Evolutionary conservation across 2,797 vertebrate species (phyloP), one percentile per base, ranked within the genome.

Genomic region (Alouatta caraya): DNA sequence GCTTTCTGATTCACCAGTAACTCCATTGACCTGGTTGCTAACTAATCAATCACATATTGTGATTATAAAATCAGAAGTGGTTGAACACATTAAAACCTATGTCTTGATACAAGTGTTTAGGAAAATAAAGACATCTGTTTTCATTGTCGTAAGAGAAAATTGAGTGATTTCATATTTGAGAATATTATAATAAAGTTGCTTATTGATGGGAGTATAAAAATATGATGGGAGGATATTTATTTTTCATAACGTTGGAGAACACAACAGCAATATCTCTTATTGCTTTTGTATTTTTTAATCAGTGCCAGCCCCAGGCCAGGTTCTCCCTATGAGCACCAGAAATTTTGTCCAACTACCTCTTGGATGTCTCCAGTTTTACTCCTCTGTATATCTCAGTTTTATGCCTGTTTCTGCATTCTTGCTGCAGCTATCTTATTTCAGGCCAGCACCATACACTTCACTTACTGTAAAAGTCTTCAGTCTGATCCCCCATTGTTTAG

Each of bases 241-340:
- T 12, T 26, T 30, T 42, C 8, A 0, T 37, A 22, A n/a, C 5
- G 6, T 0, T 13, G 9, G 61, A 42, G 21, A 19, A 1, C 8
- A 26, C 28, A 37, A n/a, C 26, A 5, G 39, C 15, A 30, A 8
- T 24, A 1, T 8, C 44, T 55, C 61, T 52, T 11, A 4, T 0
- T 4, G 21, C n/a, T 87, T 59, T 19, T 1, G 0, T 67, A 17
- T 12, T 26, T 52, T 50, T 42, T 59, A 11, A 21, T 44, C 50
- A 2, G 46, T 9, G 46, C 44, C 1, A 0, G 2, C 24, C 8
- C 30, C 61, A 6, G 48, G 46, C 26, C 17, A 1, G 15, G 4
- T 8, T 33, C 30, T 42, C 15, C 17, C 21, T 42, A 55, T 28
- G 6, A 52, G 46, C 37, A 28, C n/a, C 13, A 3, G 67, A 0